Evolutionary conservation across 2,888 invertebrate species (phyloP), one percentile per base, ranked within the genome.

Genomic region (Antitype chi): DNA sequence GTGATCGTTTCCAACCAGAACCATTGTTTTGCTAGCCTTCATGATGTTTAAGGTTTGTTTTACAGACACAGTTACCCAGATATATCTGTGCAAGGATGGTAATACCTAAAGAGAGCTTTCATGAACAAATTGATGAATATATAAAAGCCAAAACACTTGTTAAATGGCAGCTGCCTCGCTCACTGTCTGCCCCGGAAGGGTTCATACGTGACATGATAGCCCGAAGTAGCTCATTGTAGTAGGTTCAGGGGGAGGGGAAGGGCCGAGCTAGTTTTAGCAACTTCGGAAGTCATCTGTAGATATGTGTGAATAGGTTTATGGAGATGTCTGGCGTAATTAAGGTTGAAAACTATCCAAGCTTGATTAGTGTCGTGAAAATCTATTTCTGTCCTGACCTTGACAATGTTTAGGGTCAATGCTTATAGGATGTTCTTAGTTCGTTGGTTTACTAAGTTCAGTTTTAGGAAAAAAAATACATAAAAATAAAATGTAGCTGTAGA

Each of bases 101-200:
- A 6, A 52, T 52, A 52, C 7, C 49, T 52, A 52, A 43, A 52
- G 49, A 52, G 17, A 17, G 6, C 63, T 23, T 49, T 28, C 13
- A 49, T 23, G 20, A 49, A 11, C 49, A 49, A 47, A 66, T 53
- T 32, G n/a, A 76, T 43, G 25, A n/a, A 55, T 28, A 28, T 52
- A 25, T 73, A 20, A 64, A 49, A 70, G 5, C 47, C 25, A 64
- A 70, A 67, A 76, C 53, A 76, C 20, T 53, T 69, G 68, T 78
- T 13, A 32, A 57, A 64, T 53, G 23, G 23, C 5, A 25, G 23
- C 9, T 15, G 43, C 52, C 53, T 60, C 38, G 38, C 25, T 55
- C 55, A 52, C 64, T 66, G 60, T 62, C 64, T 62, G 17, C 69
- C 20, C 78, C 72, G 82, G 82, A 81, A 81, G 66, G 82, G 69